phyloP scores from a whole-genome alignment of 2,888 invertebrate species.

The Anthrax anthrax region DNA sequence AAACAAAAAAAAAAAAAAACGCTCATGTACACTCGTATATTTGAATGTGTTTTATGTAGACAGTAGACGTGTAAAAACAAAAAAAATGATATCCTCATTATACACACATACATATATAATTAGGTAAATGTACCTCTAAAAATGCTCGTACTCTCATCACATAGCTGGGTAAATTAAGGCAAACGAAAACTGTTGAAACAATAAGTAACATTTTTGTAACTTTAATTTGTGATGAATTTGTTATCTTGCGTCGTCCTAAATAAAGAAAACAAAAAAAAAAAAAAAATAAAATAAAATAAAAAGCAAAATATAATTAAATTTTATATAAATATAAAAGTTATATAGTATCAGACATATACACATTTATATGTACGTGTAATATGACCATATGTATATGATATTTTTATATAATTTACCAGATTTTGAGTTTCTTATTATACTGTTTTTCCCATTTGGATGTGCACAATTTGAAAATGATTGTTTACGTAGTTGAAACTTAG shows the following conservation, averaged over 20 bases:
- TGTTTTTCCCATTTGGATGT: constrained; percentile 24
- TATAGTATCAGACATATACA: too few relatives aligned
- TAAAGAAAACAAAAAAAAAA: constrained; percentile 5
- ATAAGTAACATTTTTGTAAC: constrained; percentile 71
- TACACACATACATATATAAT: too few relatives aligned
- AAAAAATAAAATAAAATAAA: neutral
- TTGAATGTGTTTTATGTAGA: too few relatives aligned
- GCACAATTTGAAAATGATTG: constrained; percentile 17
- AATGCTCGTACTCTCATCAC: constrained; percentile 51
- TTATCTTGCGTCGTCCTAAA: constrained; percentile 27
- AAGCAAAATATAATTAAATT: neutral
- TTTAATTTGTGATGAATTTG: constrained; percentile 45
- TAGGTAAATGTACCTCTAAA: constrained; percentile 43
- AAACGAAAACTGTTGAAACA: constrained; percentile 64
- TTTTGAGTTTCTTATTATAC: constrained; percentile 17
- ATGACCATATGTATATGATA: too few relatives aligned
- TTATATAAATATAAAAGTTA: neutral
- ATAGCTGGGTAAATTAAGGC: constrained; percentile 64
- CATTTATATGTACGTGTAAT: too few relatives aligned
- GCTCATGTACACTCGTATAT: too few relatives aligned
- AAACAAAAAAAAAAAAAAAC: too few relatives aligned
- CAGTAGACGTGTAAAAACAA: too few relatives aligned
- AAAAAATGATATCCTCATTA: too few relatives aligned
- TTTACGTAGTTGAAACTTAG: constrained; percentile 23
- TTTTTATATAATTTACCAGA: constrained; percentile 27